Conservation (phyloP, 2,113 vertebrate species). For the Oenanthe oenanthe region DNA sequence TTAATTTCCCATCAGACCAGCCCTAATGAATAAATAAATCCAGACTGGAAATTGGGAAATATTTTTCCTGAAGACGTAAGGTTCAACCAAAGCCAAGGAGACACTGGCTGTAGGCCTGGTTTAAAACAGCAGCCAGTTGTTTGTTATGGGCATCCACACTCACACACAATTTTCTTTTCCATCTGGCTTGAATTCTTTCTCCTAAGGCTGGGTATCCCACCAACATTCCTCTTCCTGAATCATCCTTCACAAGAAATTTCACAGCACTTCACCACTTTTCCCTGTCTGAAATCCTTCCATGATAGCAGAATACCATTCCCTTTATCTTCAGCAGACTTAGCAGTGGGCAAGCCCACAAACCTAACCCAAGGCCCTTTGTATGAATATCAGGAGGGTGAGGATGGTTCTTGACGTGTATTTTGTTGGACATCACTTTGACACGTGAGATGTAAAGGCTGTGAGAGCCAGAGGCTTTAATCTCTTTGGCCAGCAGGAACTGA, state of each 20-base stretch:
- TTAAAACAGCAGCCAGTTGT: background rate
- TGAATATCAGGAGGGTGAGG: background rate
- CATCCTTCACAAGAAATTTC: background rate
- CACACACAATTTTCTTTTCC: background rate
- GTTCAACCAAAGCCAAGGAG: background rate
- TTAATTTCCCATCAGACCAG: background rate
- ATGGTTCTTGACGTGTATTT: background rate
- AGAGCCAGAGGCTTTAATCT: background rate
- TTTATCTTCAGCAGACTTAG: background rate
- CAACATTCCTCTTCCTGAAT: fast-evolving
- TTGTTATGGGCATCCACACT: background rate
- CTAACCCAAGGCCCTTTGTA: background rate
- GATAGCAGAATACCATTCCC: background rate
- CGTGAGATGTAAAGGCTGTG: background rate
- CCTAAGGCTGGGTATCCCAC: background rate
- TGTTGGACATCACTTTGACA: background rate
- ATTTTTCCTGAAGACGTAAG: background rate
- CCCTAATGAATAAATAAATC: background rate
- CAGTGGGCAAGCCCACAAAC: background rate
- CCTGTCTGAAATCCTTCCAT: background rate
- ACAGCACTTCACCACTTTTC: background rate
- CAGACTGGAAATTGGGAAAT: background rate
- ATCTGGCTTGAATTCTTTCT: background rate
- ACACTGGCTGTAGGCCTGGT: background rate
- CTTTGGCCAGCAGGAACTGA: background rate